Base-by-base conservation (phyloP, 2,113 vertebrate genomes). In the Gila orcuttii region DNA sequence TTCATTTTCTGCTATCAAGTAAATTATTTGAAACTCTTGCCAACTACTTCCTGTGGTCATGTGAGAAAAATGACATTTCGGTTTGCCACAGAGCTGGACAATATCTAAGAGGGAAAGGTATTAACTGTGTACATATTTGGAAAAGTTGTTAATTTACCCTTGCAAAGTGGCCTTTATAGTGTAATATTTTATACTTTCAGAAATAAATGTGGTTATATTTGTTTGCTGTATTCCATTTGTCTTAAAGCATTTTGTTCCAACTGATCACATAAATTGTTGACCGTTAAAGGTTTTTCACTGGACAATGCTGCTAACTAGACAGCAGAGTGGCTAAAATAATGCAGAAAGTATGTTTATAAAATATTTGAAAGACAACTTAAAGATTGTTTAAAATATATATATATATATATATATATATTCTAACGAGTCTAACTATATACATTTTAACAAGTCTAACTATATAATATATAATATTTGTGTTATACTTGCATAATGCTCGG, bases 181-280 rank as follows among this genome's bases (percentile, higher is more conserved):
- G 94, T 95, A 93, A 94, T 94, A 94, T 96, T 96, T 96, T 96
- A 94, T 96, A 96, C 95, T 95, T 95, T 95, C 88, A 17, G 88
- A 95, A 95, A 95, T 96, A 96, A 96, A 96, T 92, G 95, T 95
- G 94, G 93, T 94, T 93, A 94, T 95, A 93, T 94, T 95, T 94
- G 94, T 95, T 94, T 95, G 93, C 90, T 89, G 90, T 91, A 93
- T 90, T 83, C 39, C 7, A 21, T 39, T 79, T 77, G 89, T 25
- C 79, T 91, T 5, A 17, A 39, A 64, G 52, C 75, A 86, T 55
- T 89, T 87, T 83, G 39, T 88, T 85, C 62, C 3, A 39, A 79
- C 62, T 60, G 52, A 8, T 42, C 15, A 45, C 62, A 31, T 11
- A 15, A 6, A 31, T 52, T 33, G 25, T 52, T 6, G 4, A 3